Conservation (phyloP, 2,797 vertebrate genomes). For the Arremon brunneinucha region DNA sequence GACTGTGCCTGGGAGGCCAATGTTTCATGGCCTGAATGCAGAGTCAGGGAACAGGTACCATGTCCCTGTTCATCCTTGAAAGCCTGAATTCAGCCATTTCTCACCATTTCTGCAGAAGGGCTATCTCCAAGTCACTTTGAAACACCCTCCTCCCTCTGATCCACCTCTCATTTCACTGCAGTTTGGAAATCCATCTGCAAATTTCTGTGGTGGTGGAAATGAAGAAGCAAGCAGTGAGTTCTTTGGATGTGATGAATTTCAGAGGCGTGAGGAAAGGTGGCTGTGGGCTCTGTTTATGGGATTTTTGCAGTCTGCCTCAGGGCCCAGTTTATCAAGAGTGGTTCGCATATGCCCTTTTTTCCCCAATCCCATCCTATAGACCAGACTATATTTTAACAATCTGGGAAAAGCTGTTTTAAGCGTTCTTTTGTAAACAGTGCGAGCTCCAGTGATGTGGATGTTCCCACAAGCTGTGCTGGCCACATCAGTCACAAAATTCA, state of each 20-base stretch:
- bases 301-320: background rate
- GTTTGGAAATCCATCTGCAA: background rate
- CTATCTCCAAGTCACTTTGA: background rate
- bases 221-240: background rate
- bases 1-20: background rate
- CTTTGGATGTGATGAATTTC: accelerated
- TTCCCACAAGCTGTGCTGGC: accelerated
- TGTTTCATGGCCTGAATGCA: accelerated
- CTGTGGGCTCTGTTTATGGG: background rate
- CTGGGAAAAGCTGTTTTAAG: background rate
- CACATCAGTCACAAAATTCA: too few species aligned
- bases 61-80: background rate
- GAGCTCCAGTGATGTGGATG: accelerated
- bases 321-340: accelerated
- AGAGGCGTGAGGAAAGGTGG: background rate
- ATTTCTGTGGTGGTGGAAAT: background rate
- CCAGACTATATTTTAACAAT: background rate
- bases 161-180: background rate
- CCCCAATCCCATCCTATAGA: background rate
- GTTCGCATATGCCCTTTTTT: background rate
- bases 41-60: background rate
- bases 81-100: background rate
- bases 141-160: background rate
- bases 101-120: background rate
- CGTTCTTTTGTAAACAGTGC: accelerated